Percentiles rank a stretch among this genome's conserved stretches.
Conservation (phyloP, 1,140 invertebrate species). For the Lycorma delicatula region DNA sequence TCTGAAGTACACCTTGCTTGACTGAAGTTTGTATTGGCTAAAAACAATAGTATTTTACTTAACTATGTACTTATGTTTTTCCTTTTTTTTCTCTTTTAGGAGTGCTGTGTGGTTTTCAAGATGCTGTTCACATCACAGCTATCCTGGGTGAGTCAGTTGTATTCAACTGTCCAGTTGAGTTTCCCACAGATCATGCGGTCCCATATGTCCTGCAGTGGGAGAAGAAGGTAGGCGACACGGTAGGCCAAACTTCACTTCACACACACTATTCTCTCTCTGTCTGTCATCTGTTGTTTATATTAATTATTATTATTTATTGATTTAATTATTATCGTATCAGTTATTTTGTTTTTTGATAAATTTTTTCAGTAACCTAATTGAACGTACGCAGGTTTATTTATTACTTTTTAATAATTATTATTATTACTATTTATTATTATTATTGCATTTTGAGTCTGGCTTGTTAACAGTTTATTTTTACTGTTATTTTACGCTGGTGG, state of each 20-base stretch:
- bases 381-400: too few relatives aligned
- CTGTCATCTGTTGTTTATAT: slow-evolving; percentile 10
- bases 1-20: too few relatives aligned
- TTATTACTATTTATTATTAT: too few relatives aligned
- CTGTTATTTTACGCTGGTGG: slow-evolving; percentile 1
- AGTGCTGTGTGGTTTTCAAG: slow-evolving; percentile 55
- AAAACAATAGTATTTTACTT: too few relatives aligned
- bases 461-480: not conserved
- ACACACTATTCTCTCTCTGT: slow-evolving; percentile 21
- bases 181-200: slow-evolving; percentile 86
- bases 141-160: slow-evolving; percentile 91
- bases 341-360: too few relatives aligned
- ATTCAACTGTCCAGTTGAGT: slow-evolving; percentile 93
- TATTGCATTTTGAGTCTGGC: too few relatives aligned
- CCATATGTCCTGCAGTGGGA: slow-evolving; percentile 96
- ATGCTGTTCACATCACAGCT: slow-evolving; percentile 90
- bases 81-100: slow-evolving; percentile 19
- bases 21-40: too few relatives aligned
- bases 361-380: too few relatives aligned
- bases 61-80: too few relatives aligned
- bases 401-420: too few relatives aligned
- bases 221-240: slow-evolving; percentile 93
- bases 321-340: too few relatives aligned
- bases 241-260: slow-evolving; percentile 41
- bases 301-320: slow-evolving; percentile 2